These are phyloP conservation scores for Drosophila miranda DNA, from an alignment of 1,140 invertebrate species.

Conservation along the genomic window DNA sequence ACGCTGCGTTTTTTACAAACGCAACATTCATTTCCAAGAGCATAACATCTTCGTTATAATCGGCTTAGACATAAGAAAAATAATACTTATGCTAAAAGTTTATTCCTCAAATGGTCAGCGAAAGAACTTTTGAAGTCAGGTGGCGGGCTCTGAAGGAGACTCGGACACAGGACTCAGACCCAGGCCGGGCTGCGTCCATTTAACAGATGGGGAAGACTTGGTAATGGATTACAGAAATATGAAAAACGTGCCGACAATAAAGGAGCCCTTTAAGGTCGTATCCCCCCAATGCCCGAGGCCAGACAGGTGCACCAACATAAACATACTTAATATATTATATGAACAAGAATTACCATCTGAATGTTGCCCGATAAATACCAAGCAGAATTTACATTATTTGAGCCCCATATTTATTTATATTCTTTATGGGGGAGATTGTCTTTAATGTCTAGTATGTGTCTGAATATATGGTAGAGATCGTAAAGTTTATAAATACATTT, in stretches of 20 bases:
- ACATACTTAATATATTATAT: slow-evolving; percentile 46
- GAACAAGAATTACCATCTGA: slow-evolving; percentile 58
- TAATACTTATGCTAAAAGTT: slow-evolving; percentile 39
- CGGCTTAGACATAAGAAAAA: slow-evolving; percentile 1
- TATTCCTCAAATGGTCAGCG: slow-evolving; percentile 32
- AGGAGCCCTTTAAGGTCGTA: slow-evolving; percentile 30
- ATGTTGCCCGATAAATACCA: slow-evolving; percentile 41
- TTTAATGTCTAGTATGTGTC: slow-evolving; percentile 11
- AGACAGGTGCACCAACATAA: slow-evolving; percentile 19
- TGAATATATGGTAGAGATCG: slow-evolving; percentile 23
- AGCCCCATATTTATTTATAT: slow-evolving; percentile 57
- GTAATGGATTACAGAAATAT: slow-evolving; percentile 59
- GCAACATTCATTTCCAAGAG: slow-evolving; percentile 24
- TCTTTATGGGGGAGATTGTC: slow-evolving; percentile 29
- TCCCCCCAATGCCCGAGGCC: background rate
- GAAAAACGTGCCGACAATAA: slow-evolving; percentile 52
- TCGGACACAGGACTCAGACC: background rate
- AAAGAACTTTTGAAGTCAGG: slow-evolving; percentile 27
- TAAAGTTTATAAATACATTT: slow-evolving; percentile 69
- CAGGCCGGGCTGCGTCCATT: background rate
- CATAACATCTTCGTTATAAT: slow-evolving; percentile 22
- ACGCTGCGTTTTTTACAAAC: background rate
- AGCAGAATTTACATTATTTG: slow-evolving; percentile 52
- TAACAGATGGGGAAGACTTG: slow-evolving; percentile 41
- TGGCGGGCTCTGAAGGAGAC: slow-evolving; percentile 10